Evolutionary conservation across 2,797 vertebrate genomes (phyloP), one percentile per base, ranked within the genome.

Genomic region (Caiman crocodilus): DNA sequence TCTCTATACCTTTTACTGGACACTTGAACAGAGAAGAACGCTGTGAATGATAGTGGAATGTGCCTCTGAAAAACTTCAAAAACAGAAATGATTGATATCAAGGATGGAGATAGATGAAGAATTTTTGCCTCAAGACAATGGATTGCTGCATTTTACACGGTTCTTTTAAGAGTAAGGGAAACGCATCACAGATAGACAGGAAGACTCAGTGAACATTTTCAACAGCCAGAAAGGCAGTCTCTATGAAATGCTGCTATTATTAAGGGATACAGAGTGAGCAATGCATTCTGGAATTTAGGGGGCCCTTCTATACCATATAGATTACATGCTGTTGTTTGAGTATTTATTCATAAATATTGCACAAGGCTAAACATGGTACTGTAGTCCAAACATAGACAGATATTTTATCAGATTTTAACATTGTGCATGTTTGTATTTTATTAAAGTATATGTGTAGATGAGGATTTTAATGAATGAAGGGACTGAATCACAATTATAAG

Each of bases 131-230:
- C 58, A 6, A 7, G 57, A 42, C 90, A 88, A 73, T 76, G 84
- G 90, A 79, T 86, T 94, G 60, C 73, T 90, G 12, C 79, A 67
- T 30, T 88, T 92, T 86, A 84, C 60, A 79, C 84, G 86, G 90
- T 81, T 50, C 78, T 88, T 71, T 25, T 74, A 21, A 86, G 55
- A 88, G 90, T 73, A 94, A 88, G 88, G 56, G 16, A 77, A 60
- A 80, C 50, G 21, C 69, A 80, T 80, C 90, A 32, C 60, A 92
- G 76, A 75, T 42, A 35, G 67, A 71, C 83, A 83, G 0, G 9
- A 42, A 58, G 35, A 82, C 64, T 76, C 56, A 64, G 25, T 63
- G 30, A 91, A 76, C 6, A 25, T 89, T 91, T 59, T 79, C 25
- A 84, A 42, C 89, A 91, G 50, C 8, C 69, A 28, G 32, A 55